Conservation (phyloP, 2,888 invertebrate species). For the Apotomis turbidana region DNA sequence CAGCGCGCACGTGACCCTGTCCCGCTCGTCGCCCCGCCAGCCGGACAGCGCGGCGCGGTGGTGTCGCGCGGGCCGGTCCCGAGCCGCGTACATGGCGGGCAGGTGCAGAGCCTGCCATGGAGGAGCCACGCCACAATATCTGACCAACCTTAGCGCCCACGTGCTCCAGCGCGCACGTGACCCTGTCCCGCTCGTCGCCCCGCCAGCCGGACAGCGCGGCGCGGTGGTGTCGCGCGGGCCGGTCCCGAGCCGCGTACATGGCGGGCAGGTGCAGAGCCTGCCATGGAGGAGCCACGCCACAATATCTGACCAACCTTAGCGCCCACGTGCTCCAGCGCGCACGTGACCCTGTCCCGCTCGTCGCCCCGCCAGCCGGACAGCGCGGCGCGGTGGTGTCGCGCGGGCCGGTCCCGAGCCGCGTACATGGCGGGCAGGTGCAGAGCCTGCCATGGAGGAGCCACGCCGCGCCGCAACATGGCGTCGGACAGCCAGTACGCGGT, state of each 20-base stretch:
- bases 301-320: conserved; percentile 85
- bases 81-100: conserved; percentile 84
- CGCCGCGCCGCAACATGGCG: conserved; percentile 92
- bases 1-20: conserved; percentile 90
- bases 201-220: conserved; percentile 91
- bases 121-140: no score
- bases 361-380: conserved; percentile 95
- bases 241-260: conserved; percentile 86
- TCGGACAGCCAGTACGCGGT: conserved; percentile 97
- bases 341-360: conserved; percentile 91
- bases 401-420: conserved; percentile 88
- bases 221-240: conserved; percentile 82
- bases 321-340: conserved; percentile 93
- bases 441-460: conserved; percentile 96
- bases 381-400: conserved; percentile 90
- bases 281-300: no score
- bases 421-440: conserved; percentile 93
- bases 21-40: conserved; percentile 92
- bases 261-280: conserved; percentile 91
- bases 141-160: conserved; percentile 88
- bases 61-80: conserved; percentile 83
- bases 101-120: background rate
- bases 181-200: conserved; percentile 89
- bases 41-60: conserved; percentile 89
- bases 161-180: conserved; percentile 90